A percentile compares a stretch with the other conserved stretches of the same genome.
phyloP scores from a whole-genome alignment of 2,888 invertebrate genomes.

The Eupithecia exiguata region DNA sequence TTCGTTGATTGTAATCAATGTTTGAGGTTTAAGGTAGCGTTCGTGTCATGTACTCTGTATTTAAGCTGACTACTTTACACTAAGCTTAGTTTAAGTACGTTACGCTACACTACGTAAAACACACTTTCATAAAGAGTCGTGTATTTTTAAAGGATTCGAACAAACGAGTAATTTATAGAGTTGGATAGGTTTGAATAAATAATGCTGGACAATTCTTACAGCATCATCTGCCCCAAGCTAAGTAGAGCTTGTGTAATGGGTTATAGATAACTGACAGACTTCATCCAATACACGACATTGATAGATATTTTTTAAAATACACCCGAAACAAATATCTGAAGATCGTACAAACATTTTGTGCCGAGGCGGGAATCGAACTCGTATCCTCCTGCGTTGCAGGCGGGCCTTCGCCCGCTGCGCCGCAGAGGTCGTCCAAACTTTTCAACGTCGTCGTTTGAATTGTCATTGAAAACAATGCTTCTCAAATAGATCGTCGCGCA shows the following conservation, averaged over 20 bases:
- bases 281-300: background rate
- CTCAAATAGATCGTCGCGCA: slow-evolving; percentile 18
- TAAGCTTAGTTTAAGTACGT: background rate
- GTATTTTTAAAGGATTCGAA: no score
- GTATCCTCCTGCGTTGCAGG: no score
- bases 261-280: no score
- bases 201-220: background rate
- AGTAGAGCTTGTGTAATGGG: background rate
- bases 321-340: background rate
- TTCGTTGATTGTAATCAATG: slow-evolving; percentile 15
- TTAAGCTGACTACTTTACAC: background rate
- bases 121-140: background rate
- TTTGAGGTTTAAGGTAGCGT: background rate
- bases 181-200: background rate
- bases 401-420: no score
- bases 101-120: background rate
- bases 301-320: background rate
- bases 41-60: background rate
- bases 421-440: no score
- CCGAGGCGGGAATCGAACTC: no score
- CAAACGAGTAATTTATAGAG: background rate
- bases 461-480: background rate
- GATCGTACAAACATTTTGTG: background rate
- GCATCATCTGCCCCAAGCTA: background rate
- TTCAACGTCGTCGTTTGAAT: background rate